A percentile compares a stretch with the other conserved stretches of the same genome.
phyloP scores from a whole-genome alignment of 2,113 vertebrate species.

The Petromus typicus region DNA sequence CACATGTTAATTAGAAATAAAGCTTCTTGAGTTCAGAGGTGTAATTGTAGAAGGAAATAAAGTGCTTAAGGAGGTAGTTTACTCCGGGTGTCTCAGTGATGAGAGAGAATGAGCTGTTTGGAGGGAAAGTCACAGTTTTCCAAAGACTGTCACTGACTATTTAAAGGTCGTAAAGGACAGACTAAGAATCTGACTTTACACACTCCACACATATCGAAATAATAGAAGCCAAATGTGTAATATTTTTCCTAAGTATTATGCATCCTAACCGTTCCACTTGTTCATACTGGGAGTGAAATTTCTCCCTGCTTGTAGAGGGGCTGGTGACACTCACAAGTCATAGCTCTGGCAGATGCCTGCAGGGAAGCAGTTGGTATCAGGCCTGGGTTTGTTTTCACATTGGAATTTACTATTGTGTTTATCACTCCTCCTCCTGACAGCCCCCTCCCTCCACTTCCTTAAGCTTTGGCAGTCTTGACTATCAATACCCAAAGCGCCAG shows the following conservation, averaged over 20 bases:
- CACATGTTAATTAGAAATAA: background rate
- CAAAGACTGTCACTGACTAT: background rate
- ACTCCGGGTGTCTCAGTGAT: background rate
- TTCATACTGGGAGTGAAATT: background rate
- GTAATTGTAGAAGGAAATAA: background rate
- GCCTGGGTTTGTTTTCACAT: background rate
- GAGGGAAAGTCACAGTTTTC: background rate
- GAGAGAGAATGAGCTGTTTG: background rate
- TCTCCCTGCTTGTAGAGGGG: background rate
- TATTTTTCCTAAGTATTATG: background rate
- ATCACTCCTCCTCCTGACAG: background rate
- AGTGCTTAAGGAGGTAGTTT: background rate
- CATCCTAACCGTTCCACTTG: background rate
- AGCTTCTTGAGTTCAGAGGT: background rate
- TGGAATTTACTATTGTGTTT: conserved; percentile 42
- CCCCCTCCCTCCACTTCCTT: background rate
- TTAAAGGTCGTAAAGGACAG: background rate
- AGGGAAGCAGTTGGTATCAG: background rate
- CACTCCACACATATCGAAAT: background rate
- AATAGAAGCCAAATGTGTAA: background rate
- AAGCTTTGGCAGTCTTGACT: background rate
- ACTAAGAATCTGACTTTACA: background rate
- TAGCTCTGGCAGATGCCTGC: background rate
- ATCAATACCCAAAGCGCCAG: background rate
- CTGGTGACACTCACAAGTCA: background rate